Evolutionary conservation across 2,888 invertebrate genomes (phyloP), one percentile per base, ranked within the genome.

Genomic region (Halictus quadricinctus): DNA sequence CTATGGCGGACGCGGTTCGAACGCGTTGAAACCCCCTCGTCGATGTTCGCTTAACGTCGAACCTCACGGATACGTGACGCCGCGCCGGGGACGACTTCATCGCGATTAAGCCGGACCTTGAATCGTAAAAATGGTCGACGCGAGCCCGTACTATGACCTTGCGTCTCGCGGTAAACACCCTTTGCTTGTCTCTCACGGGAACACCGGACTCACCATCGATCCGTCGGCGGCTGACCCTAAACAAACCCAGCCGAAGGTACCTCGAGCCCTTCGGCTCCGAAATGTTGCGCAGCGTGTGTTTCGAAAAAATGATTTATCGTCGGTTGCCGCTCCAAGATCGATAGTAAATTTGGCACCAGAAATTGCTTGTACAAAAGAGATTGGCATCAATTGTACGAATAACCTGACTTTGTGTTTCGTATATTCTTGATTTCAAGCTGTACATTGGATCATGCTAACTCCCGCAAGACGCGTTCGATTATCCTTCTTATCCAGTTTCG

Each of bases 1-100:
- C 92, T 90, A 93, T 93, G 93, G 92, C 92, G 91, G 92, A 90
- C 85, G 80, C 76, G 82, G 80, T 85, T 79, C 41, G 80, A 79
- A 54, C 72, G 73, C 80, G 88, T 73, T 76, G 75, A 77, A 79
- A 74, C 77, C 83, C 77, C 85, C 72, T 78, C 83, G 70, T 74
- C 87, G 79, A 85, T 80, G 50, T 72, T 75, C 78, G 46, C 66
- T 79, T 79, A 72, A 84, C 83, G 84, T 81, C 85, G 80, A 76
- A 77, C 70, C 90, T 69, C 73, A 48, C 46, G 69, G 54, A 54
- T 72, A 81, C 70, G 64, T 73, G 83, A 79, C 76, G 72, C 72
- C 50, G 66, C 76, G 72, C 72, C 50, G 66, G 43, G 72, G 80
- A 89, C 85, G 89, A 88, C 89, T 90, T 88, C 88, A 86, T 87